phyloP scores from a whole-genome alignment of 2,797 vertebrate genomes.

The Rousettus madagascariensis region DNA sequence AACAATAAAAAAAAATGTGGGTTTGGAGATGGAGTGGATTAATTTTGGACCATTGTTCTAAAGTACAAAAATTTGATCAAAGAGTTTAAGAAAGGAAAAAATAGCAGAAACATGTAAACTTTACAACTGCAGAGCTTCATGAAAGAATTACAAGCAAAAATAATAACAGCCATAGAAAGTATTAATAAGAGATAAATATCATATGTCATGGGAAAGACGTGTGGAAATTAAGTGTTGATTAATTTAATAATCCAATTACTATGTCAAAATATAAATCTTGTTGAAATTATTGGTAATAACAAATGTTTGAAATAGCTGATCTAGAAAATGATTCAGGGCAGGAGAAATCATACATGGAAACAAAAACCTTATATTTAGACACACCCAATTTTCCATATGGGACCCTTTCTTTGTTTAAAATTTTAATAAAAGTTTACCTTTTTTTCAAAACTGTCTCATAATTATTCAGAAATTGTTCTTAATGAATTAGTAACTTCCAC shows the following conservation, averaged over 20 bases:
- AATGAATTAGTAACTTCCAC: not conserved
- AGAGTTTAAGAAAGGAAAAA: not conserved
- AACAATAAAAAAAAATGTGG: constrained; percentile 10
- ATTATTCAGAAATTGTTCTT: not conserved
- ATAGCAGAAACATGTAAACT: not conserved
- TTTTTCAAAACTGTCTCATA: not conserved
- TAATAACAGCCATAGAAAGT: not conserved
- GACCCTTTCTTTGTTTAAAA: not conserved
- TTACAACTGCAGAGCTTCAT: not conserved
- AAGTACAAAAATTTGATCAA: not conserved
- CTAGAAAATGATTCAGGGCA: constrained; percentile 10
- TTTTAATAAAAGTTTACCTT: not conserved
- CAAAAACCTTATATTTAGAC: not conserved
- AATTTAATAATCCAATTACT: not conserved
- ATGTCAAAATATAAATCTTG: not conserved
- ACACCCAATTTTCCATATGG: not conserved
- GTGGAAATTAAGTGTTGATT: not conserved
- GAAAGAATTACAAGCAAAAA: not conserved
- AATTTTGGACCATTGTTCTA: not conserved
- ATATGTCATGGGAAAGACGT: not conserved
- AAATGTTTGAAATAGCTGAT: constrained; percentile 29
- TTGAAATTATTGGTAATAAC: not conserved
- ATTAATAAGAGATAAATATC: not conserved
- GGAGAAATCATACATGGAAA: not conserved
- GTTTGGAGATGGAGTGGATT: not conserved